Evolutionary conservation across 2,888 invertebrate genomes (phyloP).

Genomic region (Lasioglossum marginatum): DNA sequence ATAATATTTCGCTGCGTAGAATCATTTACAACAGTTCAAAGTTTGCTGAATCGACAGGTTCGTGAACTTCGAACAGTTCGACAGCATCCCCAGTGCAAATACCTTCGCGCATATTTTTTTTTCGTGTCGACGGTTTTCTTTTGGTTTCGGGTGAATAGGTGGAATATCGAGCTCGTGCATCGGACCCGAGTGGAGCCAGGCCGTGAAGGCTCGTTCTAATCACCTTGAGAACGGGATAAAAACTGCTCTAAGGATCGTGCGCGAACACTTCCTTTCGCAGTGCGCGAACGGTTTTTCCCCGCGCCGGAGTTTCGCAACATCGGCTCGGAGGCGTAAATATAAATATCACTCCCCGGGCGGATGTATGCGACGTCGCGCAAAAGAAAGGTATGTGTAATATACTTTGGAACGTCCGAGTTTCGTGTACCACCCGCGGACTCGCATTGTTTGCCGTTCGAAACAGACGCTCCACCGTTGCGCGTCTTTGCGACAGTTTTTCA

Average conservation of each 20-base stretch:
- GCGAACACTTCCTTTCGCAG: conserved; percentile 2
- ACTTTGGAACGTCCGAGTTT: neutral
- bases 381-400: neutral
- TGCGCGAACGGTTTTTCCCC: neutral
- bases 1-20: neutral
- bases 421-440: neutral
- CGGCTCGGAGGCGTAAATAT: neutral
- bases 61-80: neutral
- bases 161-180: neutral
- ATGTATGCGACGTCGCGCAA: neutral
- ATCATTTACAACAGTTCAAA: neutral
- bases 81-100: neutral
- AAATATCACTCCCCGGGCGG: neutral
- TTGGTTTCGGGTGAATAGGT: neutral
- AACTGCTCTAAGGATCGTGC: conserved; percentile 4
- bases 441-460: neutral
- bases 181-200: neutral
- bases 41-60: neutral
- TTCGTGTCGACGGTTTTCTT: neutral
- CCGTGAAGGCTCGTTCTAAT: neutral
- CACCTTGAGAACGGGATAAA: neutral
- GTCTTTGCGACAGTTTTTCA: neutral
- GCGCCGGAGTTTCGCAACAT: neutral
- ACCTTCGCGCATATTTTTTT: neutral
- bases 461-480: neutral